These are phyloP conservation scores for Syrrhaptes paradoxus DNA, from an alignment of 2,113 vertebrate species.

Conservation along the genomic window DNA sequence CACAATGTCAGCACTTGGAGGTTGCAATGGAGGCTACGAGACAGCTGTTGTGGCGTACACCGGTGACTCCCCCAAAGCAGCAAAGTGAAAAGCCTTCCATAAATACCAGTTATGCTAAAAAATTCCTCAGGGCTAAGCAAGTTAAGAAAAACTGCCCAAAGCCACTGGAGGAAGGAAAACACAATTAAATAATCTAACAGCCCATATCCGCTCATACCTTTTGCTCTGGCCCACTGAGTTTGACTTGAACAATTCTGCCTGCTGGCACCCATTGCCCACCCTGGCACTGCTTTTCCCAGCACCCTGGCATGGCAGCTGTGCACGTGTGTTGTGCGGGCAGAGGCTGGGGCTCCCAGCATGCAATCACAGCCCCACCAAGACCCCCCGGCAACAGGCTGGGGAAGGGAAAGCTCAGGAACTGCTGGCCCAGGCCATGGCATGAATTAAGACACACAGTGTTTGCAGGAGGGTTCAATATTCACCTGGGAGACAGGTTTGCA, in stretches of 20 bases:
- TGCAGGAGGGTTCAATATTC: background rate
- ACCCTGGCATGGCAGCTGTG: background rate
- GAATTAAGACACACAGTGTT: rapidly evolving
- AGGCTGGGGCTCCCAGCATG: background rate
- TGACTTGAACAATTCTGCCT: background rate
- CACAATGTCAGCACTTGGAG: rapidly evolving
- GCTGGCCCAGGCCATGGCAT: background rate
- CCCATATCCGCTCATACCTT: background rate
- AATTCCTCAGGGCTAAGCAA: background rate
- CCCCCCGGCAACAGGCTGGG: rapidly evolving
- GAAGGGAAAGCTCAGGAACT: background rate
- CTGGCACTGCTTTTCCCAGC: background rate
- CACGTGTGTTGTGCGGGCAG: rapidly evolving
- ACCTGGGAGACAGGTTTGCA: background rate
- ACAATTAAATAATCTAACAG: constrained; percentile 30
- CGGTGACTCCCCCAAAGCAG: background rate
- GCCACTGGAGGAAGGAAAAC: background rate
- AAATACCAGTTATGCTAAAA: background rate
- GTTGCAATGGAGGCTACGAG: background rate
- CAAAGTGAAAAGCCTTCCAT: background rate
- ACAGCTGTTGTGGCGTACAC: rapidly evolving
- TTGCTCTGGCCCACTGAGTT: background rate
- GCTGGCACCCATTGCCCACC: background rate
- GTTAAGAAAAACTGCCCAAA: background rate
- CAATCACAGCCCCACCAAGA: too few species aligned